Conservation (phyloP, 2,113 vertebrate genomes). For the Conger conger region DNA sequence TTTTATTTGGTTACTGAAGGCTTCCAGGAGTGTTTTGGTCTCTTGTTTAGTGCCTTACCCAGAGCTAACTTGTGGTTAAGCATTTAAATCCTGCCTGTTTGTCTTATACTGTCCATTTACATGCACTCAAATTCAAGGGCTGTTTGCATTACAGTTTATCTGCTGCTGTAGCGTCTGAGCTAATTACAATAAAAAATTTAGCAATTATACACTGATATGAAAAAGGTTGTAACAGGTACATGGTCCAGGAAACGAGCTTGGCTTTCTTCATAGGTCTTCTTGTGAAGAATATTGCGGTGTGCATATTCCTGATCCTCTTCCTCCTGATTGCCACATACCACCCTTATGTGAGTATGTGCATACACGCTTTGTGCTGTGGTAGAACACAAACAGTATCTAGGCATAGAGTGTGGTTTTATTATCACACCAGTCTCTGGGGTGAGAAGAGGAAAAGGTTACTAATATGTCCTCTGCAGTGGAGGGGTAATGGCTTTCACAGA, state of each 20-base stretch:
- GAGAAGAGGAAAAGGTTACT: conserved; percentile 43
- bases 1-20: not conserved
- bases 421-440: conserved; percentile 54
- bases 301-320: not conserved
- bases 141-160: too few species aligned
- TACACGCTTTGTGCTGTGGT: not conserved
- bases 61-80: not conserved
- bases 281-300: not conserved
- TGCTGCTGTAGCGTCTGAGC: not conserved
- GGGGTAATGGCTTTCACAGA: conserved; percentile 46
- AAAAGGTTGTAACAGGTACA: not conserved
- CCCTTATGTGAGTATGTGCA: conserved; percentile 14
- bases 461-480: conserved; percentile 15
- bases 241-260: not conserved
- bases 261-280: not conserved
- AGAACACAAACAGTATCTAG: not conserved
- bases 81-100: not conserved
- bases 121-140: not conserved
- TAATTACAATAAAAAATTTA: not conserved
- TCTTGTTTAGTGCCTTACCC: not conserved
- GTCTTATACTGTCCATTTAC: not conserved
- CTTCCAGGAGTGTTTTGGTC: not conserved
- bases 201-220: not conserved
- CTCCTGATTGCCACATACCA: not conserved
- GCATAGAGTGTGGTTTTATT: conserved; percentile 55